These are phyloP conservation scores for Pachycephala philippinensis DNA, from an alignment of 2,113 vertebrate species.

Conservation along the genomic window DNA sequence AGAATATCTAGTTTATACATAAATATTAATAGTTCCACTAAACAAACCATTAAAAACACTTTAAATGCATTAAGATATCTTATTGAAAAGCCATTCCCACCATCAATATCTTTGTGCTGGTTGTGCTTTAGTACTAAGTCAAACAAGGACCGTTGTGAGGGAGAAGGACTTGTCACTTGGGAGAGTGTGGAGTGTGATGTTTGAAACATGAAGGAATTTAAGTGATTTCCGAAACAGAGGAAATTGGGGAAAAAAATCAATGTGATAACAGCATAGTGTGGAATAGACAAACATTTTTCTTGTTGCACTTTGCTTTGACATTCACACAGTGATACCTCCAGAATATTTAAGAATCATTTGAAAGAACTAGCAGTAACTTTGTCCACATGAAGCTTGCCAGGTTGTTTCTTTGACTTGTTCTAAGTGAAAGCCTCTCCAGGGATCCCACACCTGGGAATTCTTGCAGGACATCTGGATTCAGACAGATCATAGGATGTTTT, in stretches of 20 bases:
- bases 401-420: not conserved
- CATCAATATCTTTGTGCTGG: not conserved
- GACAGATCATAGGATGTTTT: not conserved
- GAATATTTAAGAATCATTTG: not conserved
- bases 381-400: not conserved
- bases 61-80: not conserved
- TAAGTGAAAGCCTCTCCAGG: not conserved
- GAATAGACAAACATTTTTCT: not conserved
- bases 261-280: not conserved
- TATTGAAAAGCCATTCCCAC: not conserved
- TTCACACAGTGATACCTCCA: not conserved
- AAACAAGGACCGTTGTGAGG: not conserved
- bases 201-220: not conserved
- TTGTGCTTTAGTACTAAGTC: not conserved
- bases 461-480: not conserved
- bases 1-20: not conserved
- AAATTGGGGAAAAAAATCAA: not conserved
- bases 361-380: not conserved
- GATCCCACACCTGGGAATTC: not conserved
- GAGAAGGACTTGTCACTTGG: not conserved
- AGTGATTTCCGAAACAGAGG: not conserved
- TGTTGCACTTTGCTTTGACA: not conserved
- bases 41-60: not conserved
- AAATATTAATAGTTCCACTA: not conserved
- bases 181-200: not conserved